Evolutionary conservation across 2,113 vertebrate genomes (phyloP), one percentile per base, ranked within the genome.

Genomic region (Ivindomyrus marchei): DNA sequence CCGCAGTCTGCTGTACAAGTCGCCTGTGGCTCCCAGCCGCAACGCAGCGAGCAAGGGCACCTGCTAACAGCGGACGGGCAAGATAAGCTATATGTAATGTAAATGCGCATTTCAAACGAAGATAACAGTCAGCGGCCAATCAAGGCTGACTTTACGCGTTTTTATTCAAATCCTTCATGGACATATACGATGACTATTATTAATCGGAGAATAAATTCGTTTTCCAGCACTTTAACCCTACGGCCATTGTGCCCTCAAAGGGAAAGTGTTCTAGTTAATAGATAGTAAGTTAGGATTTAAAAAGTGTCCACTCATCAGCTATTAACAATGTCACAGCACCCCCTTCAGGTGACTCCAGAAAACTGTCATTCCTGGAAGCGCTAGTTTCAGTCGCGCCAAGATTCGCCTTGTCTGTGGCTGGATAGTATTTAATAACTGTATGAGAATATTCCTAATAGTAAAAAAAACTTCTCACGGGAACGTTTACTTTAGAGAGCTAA

Each of bases 291-390:
- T 74, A 31, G 66, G 31, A 80, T 80, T n/a, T 42, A 42, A 80
- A 13, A 11, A 49, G 27, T 77, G 88, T 70, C 21, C 49, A 53
- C 19, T 42, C 9, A 36, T 42, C 70, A 5, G 4, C 47, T 2
- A 85, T 90, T 80, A 62, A 85, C 56, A 70, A 50, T 70, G 62
- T 77, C 89, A 90, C 89, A 90, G 89, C 85, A 52, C 89, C 89
- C 89, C 85, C 89, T 87, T 52, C 85, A 90, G 89, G 17, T 52
- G 13, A 45, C 50, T 39, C 27, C 27, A 42, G 24, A 74, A 27
- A 50, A 87, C 50, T 83, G 45, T 56, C n/a, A 36, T 52, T 85
- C 45, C 39, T 24, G 24, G 3, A 47, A 24, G 19, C 4, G 50
- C 4, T 17, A 17, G 8, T 77, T 66, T 88, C 31, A 27, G 17